Evolutionary conservation across 2,888 invertebrate genomes (phyloP).

Genomic region (Zootermopsis nevadensis): DNA sequence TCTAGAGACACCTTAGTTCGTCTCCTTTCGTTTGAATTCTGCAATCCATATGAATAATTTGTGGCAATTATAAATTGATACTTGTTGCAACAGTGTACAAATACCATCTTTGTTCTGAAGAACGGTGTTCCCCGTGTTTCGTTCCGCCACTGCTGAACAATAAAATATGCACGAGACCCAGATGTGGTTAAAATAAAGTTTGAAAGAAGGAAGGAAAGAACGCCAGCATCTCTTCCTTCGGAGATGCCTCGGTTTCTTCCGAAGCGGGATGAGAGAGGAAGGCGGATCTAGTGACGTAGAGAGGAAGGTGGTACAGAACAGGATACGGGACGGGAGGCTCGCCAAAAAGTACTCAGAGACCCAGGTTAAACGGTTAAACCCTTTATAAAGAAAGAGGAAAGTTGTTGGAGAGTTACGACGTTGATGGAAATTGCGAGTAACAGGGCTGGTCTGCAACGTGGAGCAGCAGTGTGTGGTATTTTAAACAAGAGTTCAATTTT

Average conservation of each 20-base stretch:
- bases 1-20: too few species aligned
- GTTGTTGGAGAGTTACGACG: too few species aligned
- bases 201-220: conserved; percentile 24
- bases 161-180: conserved; percentile 52
- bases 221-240: background rate
- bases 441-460: too few species aligned
- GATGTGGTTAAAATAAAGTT: conserved; percentile 53
- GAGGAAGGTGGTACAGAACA: background rate
- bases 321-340: background rate
- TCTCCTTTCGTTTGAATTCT: too few species aligned
- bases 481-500: too few species aligned
- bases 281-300: conserved; percentile 7
- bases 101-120: background rate
- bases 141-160: conserved; percentile 20
- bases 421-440: too few species aligned
- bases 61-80: too few species aligned
- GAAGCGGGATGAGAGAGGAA: background rate
- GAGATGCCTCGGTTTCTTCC: background rate
- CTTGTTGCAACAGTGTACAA: background rate
- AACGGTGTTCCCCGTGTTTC: background rate
- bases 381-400: background rate
- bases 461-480: too few species aligned
- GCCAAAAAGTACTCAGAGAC: background rate
- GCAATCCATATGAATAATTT: too few species aligned
- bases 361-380: background rate